Conservation (phyloP, 1,140 invertebrate species). For the Papilio polyxenes region DNA sequence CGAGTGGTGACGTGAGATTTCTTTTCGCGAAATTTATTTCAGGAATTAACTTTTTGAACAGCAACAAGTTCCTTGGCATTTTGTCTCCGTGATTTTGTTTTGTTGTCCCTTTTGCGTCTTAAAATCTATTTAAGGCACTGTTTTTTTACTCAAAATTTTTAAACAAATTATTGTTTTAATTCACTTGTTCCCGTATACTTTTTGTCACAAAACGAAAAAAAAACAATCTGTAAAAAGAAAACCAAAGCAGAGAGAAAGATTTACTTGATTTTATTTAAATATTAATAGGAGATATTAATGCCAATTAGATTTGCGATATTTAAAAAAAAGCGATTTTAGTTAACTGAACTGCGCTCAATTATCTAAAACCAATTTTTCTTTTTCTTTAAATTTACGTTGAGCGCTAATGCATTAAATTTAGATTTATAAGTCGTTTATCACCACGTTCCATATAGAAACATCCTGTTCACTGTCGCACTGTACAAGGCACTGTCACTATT, state of each 20-base stretch:
- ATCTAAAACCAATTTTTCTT: constrained; percentile 64
- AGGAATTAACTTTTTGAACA: constrained; percentile 78
- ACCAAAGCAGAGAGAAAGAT: constrained; percentile 68
- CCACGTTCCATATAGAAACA: constrained; percentile 59
- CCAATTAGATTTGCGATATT: constrained; percentile 48
- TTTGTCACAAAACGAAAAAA: constrained; percentile 47
- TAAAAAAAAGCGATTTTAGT: constrained; percentile 59
- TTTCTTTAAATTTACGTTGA: constrained; percentile 53
- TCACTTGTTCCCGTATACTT: constrained; percentile 73
- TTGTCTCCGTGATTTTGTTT: constrained; percentile 74
- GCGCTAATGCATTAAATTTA: constrained; percentile 52
- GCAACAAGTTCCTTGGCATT: constrained; percentile 78
- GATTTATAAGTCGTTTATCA: constrained; percentile 49
- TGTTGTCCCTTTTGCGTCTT: constrained; percentile 59
- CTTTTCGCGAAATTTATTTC: constrained; percentile 78
- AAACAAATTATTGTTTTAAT: constrained; percentile 42
- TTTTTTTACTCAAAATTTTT: constrained; percentile 61
- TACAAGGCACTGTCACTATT: constrained; percentile 70
- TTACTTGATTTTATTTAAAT: constrained; percentile 51
- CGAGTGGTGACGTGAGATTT: constrained; percentile 73
- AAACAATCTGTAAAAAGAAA: constrained; percentile 75
- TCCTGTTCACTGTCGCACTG: constrained; percentile 56
- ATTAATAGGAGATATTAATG: constrained; percentile 45
- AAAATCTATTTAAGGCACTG: constrained; percentile 76
- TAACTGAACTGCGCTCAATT: constrained; percentile 64